Conservation (phyloP, 2,888 invertebrate species). For the Chironomus riparius region DNA sequence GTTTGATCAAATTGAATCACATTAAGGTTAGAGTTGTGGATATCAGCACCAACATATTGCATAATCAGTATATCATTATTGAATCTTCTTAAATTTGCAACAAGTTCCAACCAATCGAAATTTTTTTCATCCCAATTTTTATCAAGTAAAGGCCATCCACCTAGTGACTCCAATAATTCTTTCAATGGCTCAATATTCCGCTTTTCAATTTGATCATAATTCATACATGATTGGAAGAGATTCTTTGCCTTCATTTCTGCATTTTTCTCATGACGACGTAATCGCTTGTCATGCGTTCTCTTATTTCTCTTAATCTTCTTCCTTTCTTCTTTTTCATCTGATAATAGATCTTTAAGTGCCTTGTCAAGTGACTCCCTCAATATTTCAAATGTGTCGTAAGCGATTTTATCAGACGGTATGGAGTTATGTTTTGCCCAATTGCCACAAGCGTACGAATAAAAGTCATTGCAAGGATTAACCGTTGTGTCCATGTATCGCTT, state of each 20-base stretch:
- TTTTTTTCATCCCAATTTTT: conserved; percentile 52
- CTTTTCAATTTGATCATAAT: conserved; percentile 60
- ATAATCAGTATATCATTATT: conserved; percentile 81
- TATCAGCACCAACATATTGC: conserved; percentile 86
- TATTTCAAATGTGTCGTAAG: conserved; percentile 86
- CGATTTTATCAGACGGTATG: conserved; percentile 79
- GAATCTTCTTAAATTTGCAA: conserved; percentile 64
- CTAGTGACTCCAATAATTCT: conserved; percentile 58
- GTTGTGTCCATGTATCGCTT: conserved; percentile 62
- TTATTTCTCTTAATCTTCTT: background rate
- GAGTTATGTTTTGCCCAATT: conserved; percentile 78
- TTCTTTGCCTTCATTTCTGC: conserved; percentile 73
- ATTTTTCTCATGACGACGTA: conserved; percentile 36
- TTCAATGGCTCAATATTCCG: conserved; percentile 64
- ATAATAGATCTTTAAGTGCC: conserved; percentile 57
- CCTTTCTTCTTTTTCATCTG: conserved; percentile 33
- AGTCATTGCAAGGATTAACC: conserved; percentile 70
- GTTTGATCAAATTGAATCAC: conserved; percentile 88
- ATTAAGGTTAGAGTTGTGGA: conserved; percentile 84
- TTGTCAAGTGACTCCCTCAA: conserved; percentile 69
- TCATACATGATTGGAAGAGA: conserved; percentile 80
- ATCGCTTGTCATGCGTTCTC: background rate
- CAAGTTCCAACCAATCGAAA: conserved; percentile 64
- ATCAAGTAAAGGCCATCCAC: conserved; percentile 81
- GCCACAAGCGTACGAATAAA: conserved; percentile 78